phyloP scores from a whole-genome alignment of 92 coral and sea anemone species.

The Micromussa lordhowensis region DNA sequence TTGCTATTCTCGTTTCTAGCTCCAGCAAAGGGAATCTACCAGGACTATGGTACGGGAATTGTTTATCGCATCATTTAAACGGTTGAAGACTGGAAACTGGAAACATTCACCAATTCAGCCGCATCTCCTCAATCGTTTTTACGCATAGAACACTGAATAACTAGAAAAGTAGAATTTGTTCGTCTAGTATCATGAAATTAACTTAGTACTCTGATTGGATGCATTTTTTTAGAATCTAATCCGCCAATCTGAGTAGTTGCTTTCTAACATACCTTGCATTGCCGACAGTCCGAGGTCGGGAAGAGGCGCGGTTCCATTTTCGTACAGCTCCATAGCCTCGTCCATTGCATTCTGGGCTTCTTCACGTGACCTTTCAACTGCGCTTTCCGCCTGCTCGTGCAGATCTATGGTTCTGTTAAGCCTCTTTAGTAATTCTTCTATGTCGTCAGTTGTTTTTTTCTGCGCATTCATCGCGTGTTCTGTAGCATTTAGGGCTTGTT shows the following conservation, averaged over 20 bases:
- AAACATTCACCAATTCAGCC: neutral
- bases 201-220: neutral
- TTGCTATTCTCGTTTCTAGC: neutral
- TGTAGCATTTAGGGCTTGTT: constrained; percentile 67
- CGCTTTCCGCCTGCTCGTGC: constrained; percentile 56
- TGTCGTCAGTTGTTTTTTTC: constrained; percentile 67
- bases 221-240: neutral
- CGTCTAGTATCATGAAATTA: neutral
- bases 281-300: constrained; percentile 71
- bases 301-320: constrained; percentile 75
- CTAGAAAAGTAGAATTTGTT: neutral
- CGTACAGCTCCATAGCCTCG: constrained; percentile 69
- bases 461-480: constrained; percentile 69
- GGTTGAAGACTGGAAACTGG: neutral
- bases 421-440: constrained; percentile 69
- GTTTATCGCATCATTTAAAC: neutral
- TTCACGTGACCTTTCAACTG: constrained; percentile 62
- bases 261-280: constrained; percentile 61
- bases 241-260: neutral
- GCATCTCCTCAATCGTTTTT: neutral
- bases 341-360: constrained; percentile 67
- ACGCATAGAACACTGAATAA: neutral
- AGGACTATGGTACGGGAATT: neutral
- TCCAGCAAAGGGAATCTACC: neutral
- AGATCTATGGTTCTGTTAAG: constrained; percentile 64